Evolutionary conservation across 1,140 invertebrate genomes (phyloP).

Genomic region (Scaptomyza pallida): DNA sequence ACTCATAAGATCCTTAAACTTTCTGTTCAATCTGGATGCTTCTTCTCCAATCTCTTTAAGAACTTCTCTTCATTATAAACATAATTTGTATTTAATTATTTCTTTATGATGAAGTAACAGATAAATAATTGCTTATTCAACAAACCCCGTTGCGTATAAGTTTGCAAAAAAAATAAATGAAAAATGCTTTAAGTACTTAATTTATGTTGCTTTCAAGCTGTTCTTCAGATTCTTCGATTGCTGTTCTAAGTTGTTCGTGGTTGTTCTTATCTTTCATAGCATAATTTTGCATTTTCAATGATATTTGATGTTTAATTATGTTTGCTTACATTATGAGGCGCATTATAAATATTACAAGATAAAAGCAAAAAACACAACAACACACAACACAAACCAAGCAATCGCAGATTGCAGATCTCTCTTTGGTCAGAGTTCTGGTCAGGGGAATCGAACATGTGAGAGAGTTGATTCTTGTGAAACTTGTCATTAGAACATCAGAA

Average conservation of each 20-base stretch:
- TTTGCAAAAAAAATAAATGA: no score
- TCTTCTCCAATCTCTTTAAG: no score
- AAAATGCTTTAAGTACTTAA: constrained; percentile 27
- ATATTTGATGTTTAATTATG: constrained; percentile 47
- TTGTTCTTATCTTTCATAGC: constrained; percentile 33
- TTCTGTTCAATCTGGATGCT: no score
- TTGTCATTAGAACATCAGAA: constrained; percentile 44
- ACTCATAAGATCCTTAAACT: no score
- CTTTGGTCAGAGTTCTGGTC: not conserved
- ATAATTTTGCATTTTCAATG: constrained; percentile 53
- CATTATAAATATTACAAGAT: constrained; percentile 49
- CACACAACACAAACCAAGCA: not conserved
- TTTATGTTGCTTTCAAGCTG: constrained; percentile 34
- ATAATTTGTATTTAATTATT: not conserved
- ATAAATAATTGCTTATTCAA: constrained; percentile 21
- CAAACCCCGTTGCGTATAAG: not conserved
- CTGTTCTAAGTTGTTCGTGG: constrained; percentile 1
- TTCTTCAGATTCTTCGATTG: not conserved
- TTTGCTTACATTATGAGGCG: constrained; percentile 32
- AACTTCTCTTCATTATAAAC: no score
- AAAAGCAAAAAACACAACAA: constrained; percentile 21
- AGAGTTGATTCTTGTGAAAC: not conserved
- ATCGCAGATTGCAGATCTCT: not conserved
- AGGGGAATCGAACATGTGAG: constrained; percentile 29
- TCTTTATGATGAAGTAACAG: not conserved